A percentile compares a stretch with the other conserved stretches of the same genome.
These are phyloP conservation scores for Nomada ruficornis DNA, from an alignment of 2,888 invertebrate genomes.

Conservation along the genomic window DNA sequence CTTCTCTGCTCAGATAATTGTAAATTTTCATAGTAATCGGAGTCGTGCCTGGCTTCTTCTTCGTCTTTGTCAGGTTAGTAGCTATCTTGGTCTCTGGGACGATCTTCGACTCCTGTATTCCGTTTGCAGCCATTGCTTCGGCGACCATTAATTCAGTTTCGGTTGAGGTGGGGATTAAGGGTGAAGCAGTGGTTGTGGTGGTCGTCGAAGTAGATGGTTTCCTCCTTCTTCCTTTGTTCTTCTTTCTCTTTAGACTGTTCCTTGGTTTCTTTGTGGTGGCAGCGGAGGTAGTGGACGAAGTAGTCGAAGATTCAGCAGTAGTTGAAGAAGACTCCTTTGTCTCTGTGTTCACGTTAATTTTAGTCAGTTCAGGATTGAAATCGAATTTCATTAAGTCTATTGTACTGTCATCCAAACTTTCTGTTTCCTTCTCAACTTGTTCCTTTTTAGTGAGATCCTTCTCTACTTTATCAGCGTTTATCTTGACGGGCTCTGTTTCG, in stretches of 20 bases:
- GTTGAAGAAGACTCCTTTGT: conserved; percentile 73
- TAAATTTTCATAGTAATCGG: conserved; percentile 91
- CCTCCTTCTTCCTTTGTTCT: conserved; percentile 86
- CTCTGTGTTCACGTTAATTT: conserved; percentile 83
- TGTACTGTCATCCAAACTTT: conserved; percentile 84
- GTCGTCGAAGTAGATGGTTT: conserved; percentile 85
- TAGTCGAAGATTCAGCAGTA: conserved; percentile 64
- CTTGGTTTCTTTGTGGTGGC: conserved; percentile 86
- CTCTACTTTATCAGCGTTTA: conserved; percentile 76
- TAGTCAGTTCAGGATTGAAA: conserved; percentile 78
- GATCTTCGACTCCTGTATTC: conserved; percentile 83
- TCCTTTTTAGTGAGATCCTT: conserved; percentile 73
- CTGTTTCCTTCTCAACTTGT: conserved; percentile 58
- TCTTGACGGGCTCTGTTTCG: conserved; percentile 76
- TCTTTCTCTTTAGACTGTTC: conserved; percentile 84
- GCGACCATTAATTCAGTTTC: conserved; percentile 52
- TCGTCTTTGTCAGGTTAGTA: conserved; percentile 84
- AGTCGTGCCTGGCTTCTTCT: conserved; percentile 85
- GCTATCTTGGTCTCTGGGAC: conserved; percentile 81
- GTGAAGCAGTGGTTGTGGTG: conserved; percentile 69
- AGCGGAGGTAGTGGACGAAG: conserved; percentile 84
- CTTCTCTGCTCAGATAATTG: conserved; percentile 91
- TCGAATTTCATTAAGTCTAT: conserved; percentile 79
- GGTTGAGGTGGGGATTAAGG: conserved; percentile 65
- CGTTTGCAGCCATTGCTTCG: conserved; percentile 59